phyloP scores from a whole-genome alignment of 2,113 vertebrate species.

The Atherinomorus stipes region DNA sequence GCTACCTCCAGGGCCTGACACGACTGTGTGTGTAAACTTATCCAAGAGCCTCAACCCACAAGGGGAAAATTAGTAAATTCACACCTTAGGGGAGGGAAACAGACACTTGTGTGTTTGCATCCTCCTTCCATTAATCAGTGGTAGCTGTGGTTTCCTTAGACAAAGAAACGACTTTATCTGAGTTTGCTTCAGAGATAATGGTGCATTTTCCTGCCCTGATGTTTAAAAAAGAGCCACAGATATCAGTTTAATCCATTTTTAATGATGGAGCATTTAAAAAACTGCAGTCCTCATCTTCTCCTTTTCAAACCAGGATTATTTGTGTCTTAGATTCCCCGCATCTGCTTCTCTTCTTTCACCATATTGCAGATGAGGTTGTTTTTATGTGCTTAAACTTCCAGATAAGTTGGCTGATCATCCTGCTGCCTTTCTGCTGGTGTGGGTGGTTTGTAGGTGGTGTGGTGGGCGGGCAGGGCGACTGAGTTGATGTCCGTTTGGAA shows the following conservation, averaged over 20 bases:
- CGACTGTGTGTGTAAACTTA: slow-evolving; percentile 28
- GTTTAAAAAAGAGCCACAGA: neutral
- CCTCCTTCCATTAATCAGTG: neutral
- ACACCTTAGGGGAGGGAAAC: slow-evolving; percentile 7
- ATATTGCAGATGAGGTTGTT: slow-evolving; percentile 16
- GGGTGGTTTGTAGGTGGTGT: slow-evolving; percentile 47
- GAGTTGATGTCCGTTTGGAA: slow-evolving; percentile 30
- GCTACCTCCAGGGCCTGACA: neutral
- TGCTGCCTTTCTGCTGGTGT: slow-evolving; percentile 16
- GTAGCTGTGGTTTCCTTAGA: neutral
- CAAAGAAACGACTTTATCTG: neutral
- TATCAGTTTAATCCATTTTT: neutral
- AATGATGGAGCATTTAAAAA: neutral
- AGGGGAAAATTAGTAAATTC: slow-evolving; percentile 36
- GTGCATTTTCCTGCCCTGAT: neutral
- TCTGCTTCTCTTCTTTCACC: slow-evolving; percentile 1
- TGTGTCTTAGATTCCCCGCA: neutral
- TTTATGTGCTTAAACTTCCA: slow-evolving; percentile 19
- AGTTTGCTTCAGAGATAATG: neutral
- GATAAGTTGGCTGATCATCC: slow-evolving; percentile 24
- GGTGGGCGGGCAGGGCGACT: slow-evolving; percentile 39
- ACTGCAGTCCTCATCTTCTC: neutral
- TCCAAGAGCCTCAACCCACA: slow-evolving; percentile 31
- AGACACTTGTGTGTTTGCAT: neutral
- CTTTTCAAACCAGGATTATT: neutral